Evolutionary conservation across 2,888 invertebrate genomes (phyloP).

Genomic region (Drosophila lutescens): DNA sequence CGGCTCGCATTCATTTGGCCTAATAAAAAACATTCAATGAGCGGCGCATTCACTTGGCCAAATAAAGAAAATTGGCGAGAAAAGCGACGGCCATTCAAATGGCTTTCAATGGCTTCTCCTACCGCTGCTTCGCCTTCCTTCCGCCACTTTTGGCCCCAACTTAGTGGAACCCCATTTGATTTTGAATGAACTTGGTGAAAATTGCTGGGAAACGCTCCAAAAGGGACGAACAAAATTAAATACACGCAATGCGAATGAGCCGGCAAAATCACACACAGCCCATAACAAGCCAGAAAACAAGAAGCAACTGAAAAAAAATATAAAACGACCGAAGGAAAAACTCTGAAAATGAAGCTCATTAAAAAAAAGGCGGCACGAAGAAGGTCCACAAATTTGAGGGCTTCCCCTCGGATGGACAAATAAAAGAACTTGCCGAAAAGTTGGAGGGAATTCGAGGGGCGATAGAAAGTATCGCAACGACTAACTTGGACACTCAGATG

Average conservation of each 20-base stretch:
- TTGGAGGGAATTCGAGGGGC: slow-evolving; percentile 5
- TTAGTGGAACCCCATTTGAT: slow-evolving; percentile 78
- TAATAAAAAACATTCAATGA: slow-evolving; percentile 78
- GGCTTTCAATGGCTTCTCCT: slow-evolving; percentile 63
- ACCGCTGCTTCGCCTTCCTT: slow-evolving; percentile 7
- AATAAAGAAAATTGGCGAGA: slow-evolving; percentile 80
- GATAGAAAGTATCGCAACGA: background rate
- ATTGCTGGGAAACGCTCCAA: slow-evolving; percentile 53
- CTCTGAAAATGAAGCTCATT: slow-evolving; percentile 60
- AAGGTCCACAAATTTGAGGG: slow-evolving; percentile 34
- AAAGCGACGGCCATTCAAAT: slow-evolving; percentile 77
- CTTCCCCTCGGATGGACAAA: slow-evolving; percentile 30
- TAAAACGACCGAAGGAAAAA: slow-evolving; percentile 20
- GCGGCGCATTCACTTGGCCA: slow-evolving; percentile 43
- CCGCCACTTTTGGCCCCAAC: background rate
- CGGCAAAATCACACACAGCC: slow-evolving; percentile 68
- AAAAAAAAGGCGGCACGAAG: slow-evolving; percentile 50
- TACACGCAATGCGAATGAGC: slow-evolving; percentile 62
- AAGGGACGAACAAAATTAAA: slow-evolving; percentile 67
- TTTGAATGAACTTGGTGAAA: slow-evolving; percentile 77
- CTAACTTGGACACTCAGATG: background rate
- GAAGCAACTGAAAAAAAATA: slow-evolving; percentile 34
- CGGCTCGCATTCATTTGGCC: slow-evolving; percentile 67
- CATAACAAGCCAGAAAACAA: slow-evolving; percentile 64
- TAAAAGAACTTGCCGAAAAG: slow-evolving; percentile 34